phyloP scores from a whole-genome alignment of 2,113 vertebrate genomes.

The Ornithorhynchus anatinus region DNA sequence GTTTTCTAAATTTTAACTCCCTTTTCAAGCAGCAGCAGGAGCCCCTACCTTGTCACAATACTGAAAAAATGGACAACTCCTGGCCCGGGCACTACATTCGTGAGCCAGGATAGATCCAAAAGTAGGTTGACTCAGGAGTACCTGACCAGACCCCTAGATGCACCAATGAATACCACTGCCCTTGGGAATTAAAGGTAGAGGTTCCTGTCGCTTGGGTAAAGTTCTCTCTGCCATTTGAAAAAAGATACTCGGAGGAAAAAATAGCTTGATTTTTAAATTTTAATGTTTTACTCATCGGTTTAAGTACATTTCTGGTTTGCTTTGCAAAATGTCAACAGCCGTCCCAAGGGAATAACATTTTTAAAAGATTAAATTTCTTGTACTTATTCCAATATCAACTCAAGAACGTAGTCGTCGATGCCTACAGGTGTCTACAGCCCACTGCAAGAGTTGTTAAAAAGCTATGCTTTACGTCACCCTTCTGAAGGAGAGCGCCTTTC shows the following conservation, averaged over 20 bases:
- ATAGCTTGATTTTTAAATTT: slow-evolving; percentile 52
- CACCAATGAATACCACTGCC: slow-evolving; percentile 33
- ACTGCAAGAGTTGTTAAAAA: slow-evolving; percentile 22
- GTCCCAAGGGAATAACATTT: slow-evolving; percentile 50
- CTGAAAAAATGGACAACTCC: slow-evolving; percentile 40
- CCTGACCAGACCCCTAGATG: slow-evolving; percentile 38
- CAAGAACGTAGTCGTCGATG: slow-evolving; percentile 35
- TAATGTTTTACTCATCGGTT: slow-evolving; percentile 55
- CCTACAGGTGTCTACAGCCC: slow-evolving; percentile 12
- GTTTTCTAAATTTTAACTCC: slow-evolving; percentile 38
- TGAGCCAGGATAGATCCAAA: slow-evolving; percentile 24
- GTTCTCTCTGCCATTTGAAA: slow-evolving; percentile 59
- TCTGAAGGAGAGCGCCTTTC: background rate
- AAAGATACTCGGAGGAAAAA: slow-evolving; percentile 44
- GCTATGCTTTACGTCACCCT: background rate
- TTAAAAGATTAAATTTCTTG: slow-evolving; percentile 41
- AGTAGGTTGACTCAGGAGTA: slow-evolving; percentile 53
- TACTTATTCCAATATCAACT: slow-evolving; percentile 40
- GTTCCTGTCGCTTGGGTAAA: slow-evolving; percentile 48
- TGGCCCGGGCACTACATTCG: background rate
- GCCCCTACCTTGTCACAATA: background rate
- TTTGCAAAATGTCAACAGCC: slow-evolving; percentile 55
- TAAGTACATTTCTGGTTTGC: slow-evolving; percentile 50
- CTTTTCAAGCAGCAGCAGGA: slow-evolving; percentile 1
- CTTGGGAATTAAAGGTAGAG: slow-evolving; percentile 46